Evolutionary conservation across 2,888 invertebrate genomes (phyloP).

Genomic region (Macropis europaea): DNA sequence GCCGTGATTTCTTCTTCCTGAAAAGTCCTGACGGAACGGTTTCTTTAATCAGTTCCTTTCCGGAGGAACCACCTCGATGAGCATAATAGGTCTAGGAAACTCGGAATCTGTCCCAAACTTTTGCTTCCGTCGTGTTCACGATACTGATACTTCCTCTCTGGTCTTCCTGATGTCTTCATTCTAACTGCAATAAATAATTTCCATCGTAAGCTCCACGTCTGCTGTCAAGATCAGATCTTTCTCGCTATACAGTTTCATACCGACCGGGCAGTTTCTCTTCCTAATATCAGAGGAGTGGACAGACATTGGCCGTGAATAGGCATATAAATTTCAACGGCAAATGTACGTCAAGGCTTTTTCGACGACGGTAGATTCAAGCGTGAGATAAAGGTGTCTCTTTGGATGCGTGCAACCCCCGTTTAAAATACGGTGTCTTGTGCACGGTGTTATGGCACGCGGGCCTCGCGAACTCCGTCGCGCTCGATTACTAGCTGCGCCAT

Average conservation of each 20-base stretch:
- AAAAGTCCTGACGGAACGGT: no score
- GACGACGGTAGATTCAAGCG: background rate
- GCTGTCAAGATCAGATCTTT: no score
- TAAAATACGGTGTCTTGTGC: conserved; percentile 34
- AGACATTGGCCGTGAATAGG: conserved; percentile 28
- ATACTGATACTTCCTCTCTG: no score
- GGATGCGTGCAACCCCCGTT: background rate
- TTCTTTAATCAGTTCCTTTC: no score
- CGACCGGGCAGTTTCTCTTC: background rate
- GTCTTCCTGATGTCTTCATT: no score
- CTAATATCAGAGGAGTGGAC: conserved; percentile 26
- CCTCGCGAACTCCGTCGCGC: conserved; percentile 57
- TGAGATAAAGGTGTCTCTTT: conserved; percentile 19
- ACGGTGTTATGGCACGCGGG: conserved; percentile 23
- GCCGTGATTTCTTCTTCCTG: background rate
- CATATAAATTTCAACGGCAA: conserved; percentile 22
- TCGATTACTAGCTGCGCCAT: conserved; percentile 67
- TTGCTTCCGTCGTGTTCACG: no score
- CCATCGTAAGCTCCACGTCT: no score
- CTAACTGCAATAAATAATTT: no score
- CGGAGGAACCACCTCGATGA: no score
- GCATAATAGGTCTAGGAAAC: no score
- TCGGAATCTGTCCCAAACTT: no score
- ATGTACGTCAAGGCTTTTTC: conserved; percentile 14
- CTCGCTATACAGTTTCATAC: no score